These are phyloP conservation scores for Nematolebias whitei DNA, from an alignment of 2,113 vertebrate species.

Conservation along the genomic window DNA sequence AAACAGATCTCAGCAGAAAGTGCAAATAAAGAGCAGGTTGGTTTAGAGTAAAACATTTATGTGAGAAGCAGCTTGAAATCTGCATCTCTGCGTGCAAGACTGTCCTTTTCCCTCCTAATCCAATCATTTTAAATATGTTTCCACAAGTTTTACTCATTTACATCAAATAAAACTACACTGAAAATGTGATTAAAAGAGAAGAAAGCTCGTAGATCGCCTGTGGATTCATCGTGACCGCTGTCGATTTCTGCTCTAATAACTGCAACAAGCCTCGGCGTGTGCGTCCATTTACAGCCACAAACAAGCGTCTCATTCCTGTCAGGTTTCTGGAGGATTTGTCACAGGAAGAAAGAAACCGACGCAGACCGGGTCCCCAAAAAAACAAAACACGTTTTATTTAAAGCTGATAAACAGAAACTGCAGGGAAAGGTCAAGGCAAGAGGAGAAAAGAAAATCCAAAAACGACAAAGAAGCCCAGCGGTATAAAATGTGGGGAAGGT, in stretches of 20 bases:
- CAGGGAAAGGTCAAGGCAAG: background rate
- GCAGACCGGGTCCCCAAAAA: background rate
- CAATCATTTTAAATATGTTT: constrained; percentile 24
- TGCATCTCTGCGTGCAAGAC: constrained; percentile 29
- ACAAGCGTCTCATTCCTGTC: background rate
- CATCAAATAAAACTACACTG: constrained; percentile 8
- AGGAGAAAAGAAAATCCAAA: background rate
- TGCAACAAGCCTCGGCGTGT: background rate
- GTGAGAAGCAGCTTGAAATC: constrained; percentile 46
- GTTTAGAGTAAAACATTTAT: constrained; percentile 51
- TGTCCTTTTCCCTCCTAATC: constrained; percentile 2
- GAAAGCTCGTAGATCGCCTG: constrained; percentile 1
- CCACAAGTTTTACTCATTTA: constrained; percentile 1
- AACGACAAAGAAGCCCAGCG: background rate
- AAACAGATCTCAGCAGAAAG: constrained; percentile 9
- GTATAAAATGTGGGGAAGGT: background rate
- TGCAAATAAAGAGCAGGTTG: constrained; percentile 15
- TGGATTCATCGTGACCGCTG: background rate
- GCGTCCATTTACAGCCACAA: background rate
- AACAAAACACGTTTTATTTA: background rate
- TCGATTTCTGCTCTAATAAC: background rate
- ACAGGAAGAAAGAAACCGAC: background rate
- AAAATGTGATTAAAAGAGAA: background rate
- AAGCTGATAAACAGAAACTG: background rate
- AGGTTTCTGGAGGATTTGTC: background rate